phyloP scores from a whole-genome alignment of 1,140 invertebrate genomes.

The Eueides isabella region DNA sequence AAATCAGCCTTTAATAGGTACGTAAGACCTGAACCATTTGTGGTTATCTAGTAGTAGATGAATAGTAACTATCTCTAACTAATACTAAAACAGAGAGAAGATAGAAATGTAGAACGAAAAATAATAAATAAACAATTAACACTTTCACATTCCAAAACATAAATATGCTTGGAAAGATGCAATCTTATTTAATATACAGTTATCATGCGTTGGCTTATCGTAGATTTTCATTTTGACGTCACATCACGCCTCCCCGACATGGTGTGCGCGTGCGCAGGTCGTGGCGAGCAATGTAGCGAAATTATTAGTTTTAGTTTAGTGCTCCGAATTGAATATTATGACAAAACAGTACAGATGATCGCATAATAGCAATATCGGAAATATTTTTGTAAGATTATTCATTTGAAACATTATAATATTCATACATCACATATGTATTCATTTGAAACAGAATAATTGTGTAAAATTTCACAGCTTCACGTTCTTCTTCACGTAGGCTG shows the following conservation, averaged over 20 bases:
- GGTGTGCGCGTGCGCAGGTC: slow-evolving; percentile 42
- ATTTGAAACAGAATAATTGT: no score
- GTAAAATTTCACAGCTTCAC: no score
- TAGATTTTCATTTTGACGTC: slow-evolving; percentile 48
- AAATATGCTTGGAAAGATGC: background rate
- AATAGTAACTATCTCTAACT: no score
- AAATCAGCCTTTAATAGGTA: no score
- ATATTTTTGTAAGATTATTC: no score
- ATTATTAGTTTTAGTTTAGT: background rate
- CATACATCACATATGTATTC: no score
- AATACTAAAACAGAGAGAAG: background rate
- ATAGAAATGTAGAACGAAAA: background rate
- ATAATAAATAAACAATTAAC: background rate
- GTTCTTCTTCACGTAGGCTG: no score
- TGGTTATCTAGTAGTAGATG: no score
- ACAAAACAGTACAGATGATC: background rate
- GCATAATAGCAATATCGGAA: no score
- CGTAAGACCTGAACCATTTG: no score
- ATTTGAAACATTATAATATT: no score
- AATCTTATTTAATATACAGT: slow-evolving; percentile 23
- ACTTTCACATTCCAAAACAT: background rate
- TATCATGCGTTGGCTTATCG: slow-evolving; percentile 25
- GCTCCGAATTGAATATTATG: background rate
- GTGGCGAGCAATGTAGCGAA: slow-evolving; percentile 11
- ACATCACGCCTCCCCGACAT: slow-evolving; percentile 43